Percentiles rank a stretch among this genome's conserved stretches.
These are phyloP conservation scores for Pseudorhiza aurosa DNA, from an alignment of 30 jellyfish, hydroid and myxozoan species.

Conservation along the genomic window DNA sequence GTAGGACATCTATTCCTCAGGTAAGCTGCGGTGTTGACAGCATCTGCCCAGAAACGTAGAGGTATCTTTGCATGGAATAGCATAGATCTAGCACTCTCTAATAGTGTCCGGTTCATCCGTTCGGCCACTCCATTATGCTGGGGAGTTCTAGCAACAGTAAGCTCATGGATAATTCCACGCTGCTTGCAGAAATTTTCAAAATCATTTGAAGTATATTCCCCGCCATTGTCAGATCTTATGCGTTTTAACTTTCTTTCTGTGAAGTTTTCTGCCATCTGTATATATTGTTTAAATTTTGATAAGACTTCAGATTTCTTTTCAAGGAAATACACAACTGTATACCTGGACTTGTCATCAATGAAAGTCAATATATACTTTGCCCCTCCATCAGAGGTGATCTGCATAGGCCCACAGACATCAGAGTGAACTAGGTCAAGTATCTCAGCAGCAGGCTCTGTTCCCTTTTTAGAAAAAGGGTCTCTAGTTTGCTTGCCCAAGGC, in stretches of 20 bases:
- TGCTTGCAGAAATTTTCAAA: not conserved
- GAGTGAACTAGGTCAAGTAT: constrained; percentile 37
- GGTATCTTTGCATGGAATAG: constrained; percentile 45
- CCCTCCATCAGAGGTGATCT: constrained; percentile 64
- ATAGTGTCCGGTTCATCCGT: constrained; percentile 63
- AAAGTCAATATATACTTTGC: constrained; percentile 59
- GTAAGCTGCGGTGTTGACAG: constrained; percentile 29
- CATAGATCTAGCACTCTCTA: constrained; percentile 66
- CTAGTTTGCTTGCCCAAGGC: constrained; percentile 48
- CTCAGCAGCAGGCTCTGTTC: not conserved
- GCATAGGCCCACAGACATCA: constrained; percentile 71
- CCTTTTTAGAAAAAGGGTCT: constrained; percentile 33
- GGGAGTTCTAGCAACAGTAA: constrained; percentile 20
- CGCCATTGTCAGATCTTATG: constrained; percentile 41
- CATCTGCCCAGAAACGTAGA: constrained; percentile 49
- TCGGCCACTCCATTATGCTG: constrained; percentile 66
- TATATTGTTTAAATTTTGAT: not conserved
- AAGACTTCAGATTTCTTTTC: constrained; percentile 42
- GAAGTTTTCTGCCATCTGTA: constrained; percentile 12
- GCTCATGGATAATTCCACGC: constrained; percentile 10
- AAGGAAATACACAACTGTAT: constrained; percentile 14
- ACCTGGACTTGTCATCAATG: constrained; percentile 34
- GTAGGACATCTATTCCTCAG: constrained; percentile 44
- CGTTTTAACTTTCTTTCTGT: not conserved
- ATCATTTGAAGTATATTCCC: constrained; percentile 33